Base-by-base conservation (phyloP, 2,888 invertebrate genomes). In the Drosophila atroscutellata region DNA sequence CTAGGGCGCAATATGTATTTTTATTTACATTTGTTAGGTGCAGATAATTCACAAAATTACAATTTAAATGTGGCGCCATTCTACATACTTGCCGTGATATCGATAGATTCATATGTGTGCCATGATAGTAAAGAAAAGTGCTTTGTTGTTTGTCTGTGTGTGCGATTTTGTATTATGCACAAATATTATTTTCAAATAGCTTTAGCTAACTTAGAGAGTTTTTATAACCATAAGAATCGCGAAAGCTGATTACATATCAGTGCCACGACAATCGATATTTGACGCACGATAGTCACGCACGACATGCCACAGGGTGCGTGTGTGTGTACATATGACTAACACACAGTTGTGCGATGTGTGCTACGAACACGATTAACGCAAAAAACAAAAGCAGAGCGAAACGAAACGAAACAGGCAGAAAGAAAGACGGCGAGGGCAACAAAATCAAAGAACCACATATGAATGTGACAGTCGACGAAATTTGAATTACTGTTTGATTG, bases 351-450 rank as follows among this genome's bases (percentile, higher is more conserved):
- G 62, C 62, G 61, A 58, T 58, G 62, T 50, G 66, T 34, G 42
- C 34, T 61, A 55, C 58, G 72, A 71, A 47, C 51, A 63, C 54
- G 45, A 51, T 26, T 50, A 77, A 64, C 52, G 58, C 52, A 11
- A 47, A 37, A 52, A 56, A 39, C 30, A 67, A 47, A 30, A 75
- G 64, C 39, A 64, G 75, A 75, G 7, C 59, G 66, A 57, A 52
- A 39, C 57, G 58, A 67, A 61, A 54, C 69, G 32, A 75, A 77
- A 75, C 75, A 60, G 18, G 37, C 49, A 74, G 24, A 34, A 52
- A 62, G 45, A 56, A 52, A 77, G 75, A 45, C 64, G 64, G 80
- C 76, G 42, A 80, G 32, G 61, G 32, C 36, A 69, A 50, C 55
- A 52, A 62, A 78, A 59, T 51, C 59, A 70, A 58, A 70, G 20